Base-by-base conservation (phyloP, 2,113 vertebrate genomes). In the Oenanthe melanoleuca region DNA sequence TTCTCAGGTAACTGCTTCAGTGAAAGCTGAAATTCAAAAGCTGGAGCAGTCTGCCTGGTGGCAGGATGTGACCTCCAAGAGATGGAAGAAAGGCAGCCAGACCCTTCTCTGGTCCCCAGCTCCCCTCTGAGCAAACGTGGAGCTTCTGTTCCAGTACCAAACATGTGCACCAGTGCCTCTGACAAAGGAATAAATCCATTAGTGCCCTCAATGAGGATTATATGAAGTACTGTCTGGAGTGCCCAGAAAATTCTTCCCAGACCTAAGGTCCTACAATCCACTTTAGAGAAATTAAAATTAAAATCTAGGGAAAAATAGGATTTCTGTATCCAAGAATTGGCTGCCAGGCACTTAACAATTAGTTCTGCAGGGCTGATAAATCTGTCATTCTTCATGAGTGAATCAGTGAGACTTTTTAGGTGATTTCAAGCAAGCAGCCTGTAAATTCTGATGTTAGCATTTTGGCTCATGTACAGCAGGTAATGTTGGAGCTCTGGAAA, bases 181-280 rank as follows among this genome's bases (percentile, higher is more conserved):
- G 84, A 60, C 42, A 52, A 89, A 95, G 1, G 3, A 79, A 60
- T 53, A 85, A 89, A 88, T 45, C 81, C 74, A 69, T 63, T 33
- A 92, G 53, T 66, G 88, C 55, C 79, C 86, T 77, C 66, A 74
- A 93, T 59, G 55, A 89, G 82, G 90, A 95, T 86, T 88, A 86
- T 24, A 72, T 61, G 59, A 95, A 95, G 92, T 59, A 77, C 74
- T 19, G 66, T 34, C 71, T 83, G 59, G 71, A 95, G 75, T 47
- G 50, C 37, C 42, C 67, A 65, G 85, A 61, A 93, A 92, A 96
- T 92, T 96, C 79, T 53, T 77, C 42, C 66, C 59, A 95, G 71
- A 49, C 45, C 0, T 12, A 69, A 94, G 66, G 74, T 92, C 67
- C 56, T 47, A 44, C 80, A 86, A 88, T 61, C 33, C 47, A 65